Conservation (phyloP, 2,797 vertebrate genomes). For the Hoplostethus mediterraneus region DNA sequence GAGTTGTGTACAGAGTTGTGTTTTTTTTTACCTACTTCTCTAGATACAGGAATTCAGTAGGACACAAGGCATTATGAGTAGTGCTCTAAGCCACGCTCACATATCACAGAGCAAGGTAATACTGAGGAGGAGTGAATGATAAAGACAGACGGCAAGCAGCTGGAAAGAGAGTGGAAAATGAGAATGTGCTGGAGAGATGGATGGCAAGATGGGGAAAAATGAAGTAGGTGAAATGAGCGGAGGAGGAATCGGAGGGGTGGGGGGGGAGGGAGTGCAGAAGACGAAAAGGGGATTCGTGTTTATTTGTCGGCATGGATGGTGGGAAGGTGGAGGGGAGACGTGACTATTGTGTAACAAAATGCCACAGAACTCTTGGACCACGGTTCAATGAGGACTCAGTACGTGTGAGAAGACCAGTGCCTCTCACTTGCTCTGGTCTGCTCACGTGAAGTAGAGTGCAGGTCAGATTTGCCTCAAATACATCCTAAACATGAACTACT, state of each 20-base stretch:
- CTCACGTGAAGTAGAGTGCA: background rate
- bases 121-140: slow-evolving; percentile 50
- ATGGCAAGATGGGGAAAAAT: slow-evolving; percentile 8
- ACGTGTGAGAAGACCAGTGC: slow-evolving; percentile 45
- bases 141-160: slow-evolving; percentile 54
- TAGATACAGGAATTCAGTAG: background rate
- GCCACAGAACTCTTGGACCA: slow-evolving; percentile 60
- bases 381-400: slow-evolving; percentile 60
- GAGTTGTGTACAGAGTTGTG: slow-evolving; percentile 17
- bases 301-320: background rate
- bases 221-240: slow-evolving; percentile 1
- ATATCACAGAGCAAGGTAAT: slow-evolving; percentile 20
- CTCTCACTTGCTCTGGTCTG: slow-evolving; percentile 14
- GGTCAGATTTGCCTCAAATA: too few species aligned
- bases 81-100: background rate
- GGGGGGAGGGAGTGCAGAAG: slow-evolving; percentile 19
- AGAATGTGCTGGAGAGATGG: slow-evolving; percentile 42
- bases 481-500: too few species aligned
- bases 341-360: slow-evolving; percentile 26
- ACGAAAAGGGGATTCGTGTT: slow-evolving; percentile 12
- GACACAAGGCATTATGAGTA: background rate
- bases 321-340: background rate
- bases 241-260: background rate
- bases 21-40: background rate
- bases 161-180: slow-evolving; percentile 46